A percentile compares a stretch with the other conserved stretches of the same genome.
phyloP scores from a whole-genome alignment of 2,888 invertebrate species.

The Acanthopleura granulata region DNA sequence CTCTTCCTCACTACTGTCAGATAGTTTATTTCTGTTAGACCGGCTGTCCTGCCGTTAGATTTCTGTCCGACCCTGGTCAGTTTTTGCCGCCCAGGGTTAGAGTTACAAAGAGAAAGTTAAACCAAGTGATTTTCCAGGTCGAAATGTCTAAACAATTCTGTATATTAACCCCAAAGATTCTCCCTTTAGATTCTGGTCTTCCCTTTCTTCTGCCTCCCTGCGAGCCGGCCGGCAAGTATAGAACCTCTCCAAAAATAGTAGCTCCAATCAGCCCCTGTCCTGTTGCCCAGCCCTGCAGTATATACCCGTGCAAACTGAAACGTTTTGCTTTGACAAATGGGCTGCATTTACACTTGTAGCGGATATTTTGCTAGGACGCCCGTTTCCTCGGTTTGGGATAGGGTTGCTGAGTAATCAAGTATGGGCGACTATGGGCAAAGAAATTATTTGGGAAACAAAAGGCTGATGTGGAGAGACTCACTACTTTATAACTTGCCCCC shows the following conservation, averaged over 20 bases:
- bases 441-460: no score
- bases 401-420: no score
- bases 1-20: neutral
- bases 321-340: no score
- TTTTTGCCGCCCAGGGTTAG: neutral
- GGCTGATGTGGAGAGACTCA: no score
- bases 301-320: no score
- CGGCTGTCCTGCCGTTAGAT: neutral
- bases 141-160: neutral
- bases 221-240: neutral
- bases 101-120: neutral
- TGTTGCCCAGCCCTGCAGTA: neutral
- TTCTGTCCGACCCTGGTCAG: neutral
- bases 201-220: neutral
- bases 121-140: neutral
- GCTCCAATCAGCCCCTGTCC: neutral
- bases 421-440: no score
- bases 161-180: neutral
- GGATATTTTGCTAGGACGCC: no score
- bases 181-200: neutral
- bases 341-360: no score
- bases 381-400: no score
- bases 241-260: neutral
- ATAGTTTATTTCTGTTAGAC: slow-evolving; percentile 1
- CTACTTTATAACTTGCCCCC: neutral